A percentile compares a stretch with the other conserved stretches of the same genome.
phyloP scores from a whole-genome alignment of 1,140 invertebrate genomes.

The Zeugodacus cucurbitae region DNA sequence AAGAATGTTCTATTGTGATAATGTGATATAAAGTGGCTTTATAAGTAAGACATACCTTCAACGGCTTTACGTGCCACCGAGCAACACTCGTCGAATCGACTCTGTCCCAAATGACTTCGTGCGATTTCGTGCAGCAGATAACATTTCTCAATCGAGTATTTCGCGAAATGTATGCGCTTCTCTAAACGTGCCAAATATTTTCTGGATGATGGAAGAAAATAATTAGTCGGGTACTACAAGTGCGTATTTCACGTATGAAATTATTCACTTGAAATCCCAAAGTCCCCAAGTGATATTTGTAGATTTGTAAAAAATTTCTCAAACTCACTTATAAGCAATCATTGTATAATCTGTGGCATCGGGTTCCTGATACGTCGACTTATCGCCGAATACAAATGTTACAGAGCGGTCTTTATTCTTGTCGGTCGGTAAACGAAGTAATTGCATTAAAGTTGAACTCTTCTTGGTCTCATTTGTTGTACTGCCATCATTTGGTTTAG shows the following conservation, averaged over 20 bases:
- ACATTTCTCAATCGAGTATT: slow-evolving; percentile 53
- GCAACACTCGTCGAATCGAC: slow-evolving; percentile 51
- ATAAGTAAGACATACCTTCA: slow-evolving; percentile 32
- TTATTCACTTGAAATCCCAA: no score
- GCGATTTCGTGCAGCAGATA: slow-evolving; percentile 60
- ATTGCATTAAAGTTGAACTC: slow-evolving; percentile 42
- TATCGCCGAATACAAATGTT: slow-evolving; percentile 53
- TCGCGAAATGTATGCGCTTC: slow-evolving; percentile 53
- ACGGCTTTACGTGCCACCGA: slow-evolving; percentile 51
- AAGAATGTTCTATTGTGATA: not conserved
- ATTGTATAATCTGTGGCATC: slow-evolving; percentile 46
- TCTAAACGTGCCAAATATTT: slow-evolving; percentile 47
- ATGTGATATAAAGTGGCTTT: not conserved
- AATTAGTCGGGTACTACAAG: no score
- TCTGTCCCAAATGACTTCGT: slow-evolving; percentile 49
- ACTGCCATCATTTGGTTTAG: not conserved
- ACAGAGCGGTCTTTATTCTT: slow-evolving; percentile 45
- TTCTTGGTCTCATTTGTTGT: not conserved
- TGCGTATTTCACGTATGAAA: no score
- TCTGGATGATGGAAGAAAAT: not conserved
- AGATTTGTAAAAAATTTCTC: no score
- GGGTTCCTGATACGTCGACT: slow-evolving; percentile 49
- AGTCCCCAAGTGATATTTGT: no score
- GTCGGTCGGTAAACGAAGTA: slow-evolving; percentile 47
- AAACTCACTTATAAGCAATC: slow-evolving; percentile 50